These are phyloP conservation scores for Junco hyemalis DNA, from an alignment of 2,113 vertebrate genomes.

Conservation along the genomic window DNA sequence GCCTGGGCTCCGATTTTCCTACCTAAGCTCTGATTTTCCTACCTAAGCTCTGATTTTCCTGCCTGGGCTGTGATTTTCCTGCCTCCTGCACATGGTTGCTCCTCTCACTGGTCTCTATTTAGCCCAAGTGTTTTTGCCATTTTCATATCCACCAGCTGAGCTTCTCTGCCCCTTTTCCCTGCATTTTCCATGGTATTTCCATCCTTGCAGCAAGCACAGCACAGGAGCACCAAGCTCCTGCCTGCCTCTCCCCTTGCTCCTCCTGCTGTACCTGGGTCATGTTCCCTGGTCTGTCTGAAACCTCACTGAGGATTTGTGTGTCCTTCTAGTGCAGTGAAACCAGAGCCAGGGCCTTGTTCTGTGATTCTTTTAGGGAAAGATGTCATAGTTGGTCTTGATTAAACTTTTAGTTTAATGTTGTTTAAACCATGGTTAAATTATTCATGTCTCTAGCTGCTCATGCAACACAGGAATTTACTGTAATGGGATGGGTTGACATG, in stretches of 20 bases:
- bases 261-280: background rate
- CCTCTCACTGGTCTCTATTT: background rate
- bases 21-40: background rate
- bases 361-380: background rate
- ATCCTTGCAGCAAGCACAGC: background rate
- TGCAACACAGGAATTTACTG: background rate
- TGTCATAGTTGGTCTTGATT: constrained; percentile 8
- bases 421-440: constrained; percentile 19
- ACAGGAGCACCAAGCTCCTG: background rate
- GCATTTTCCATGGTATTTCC: background rate
- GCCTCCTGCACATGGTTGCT: rapidly evolving
- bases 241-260: background rate
- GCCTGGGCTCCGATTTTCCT: background rate
- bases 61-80: background rate
- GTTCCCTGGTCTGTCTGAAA: background rate
- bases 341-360: background rate
- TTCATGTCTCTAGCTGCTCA: background rate
- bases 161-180: background rate
- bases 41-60: background rate
- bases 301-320: background rate
- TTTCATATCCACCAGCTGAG: background rate
- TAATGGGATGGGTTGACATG: background rate
- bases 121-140: background rate
- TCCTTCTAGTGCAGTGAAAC: background rate
- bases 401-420: background rate